phyloP scores from a whole-genome alignment of 2,888 invertebrate species.

The Eurois occulta region DNA sequence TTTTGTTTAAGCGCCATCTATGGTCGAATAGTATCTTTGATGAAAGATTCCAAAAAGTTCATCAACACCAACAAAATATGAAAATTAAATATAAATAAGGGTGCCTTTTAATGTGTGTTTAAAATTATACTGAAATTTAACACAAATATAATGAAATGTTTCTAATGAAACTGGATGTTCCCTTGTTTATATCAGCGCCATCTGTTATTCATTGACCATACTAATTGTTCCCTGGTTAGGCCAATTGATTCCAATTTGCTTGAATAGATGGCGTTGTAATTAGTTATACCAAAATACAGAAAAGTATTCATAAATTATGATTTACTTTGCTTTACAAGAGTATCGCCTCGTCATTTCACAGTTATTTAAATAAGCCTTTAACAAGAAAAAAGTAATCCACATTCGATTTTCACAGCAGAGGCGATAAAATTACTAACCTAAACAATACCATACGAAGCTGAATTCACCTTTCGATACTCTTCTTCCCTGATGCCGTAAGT shows the following conservation, averaged over 20 bases:
- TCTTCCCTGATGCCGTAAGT: constrained; percentile 84
- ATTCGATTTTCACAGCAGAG: neutral
- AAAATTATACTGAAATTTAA: neutral
- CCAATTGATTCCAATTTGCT: fast-evolving
- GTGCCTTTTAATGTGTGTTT: neutral
- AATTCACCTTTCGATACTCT: constrained; percentile 86
- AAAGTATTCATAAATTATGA: too few species aligned
- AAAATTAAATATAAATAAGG: too few species aligned
- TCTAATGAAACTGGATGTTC: fast-evolving
- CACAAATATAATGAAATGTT: neutral
- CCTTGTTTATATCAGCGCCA: neutral
- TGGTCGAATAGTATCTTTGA: neutral
- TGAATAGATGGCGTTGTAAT: constrained; percentile 24
- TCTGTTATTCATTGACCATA: neutral
- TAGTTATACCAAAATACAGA: neutral
- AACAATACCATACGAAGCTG: constrained; percentile 68
- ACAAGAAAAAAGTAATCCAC: neutral
- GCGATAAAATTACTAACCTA: constrained; percentile 74
- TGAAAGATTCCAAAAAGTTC: neutral
- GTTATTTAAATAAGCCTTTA: neutral
- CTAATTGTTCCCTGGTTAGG: neutral
- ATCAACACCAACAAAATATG: neutral
- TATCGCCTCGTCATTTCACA: neutral
- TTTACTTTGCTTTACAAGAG: neutral
- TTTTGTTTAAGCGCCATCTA: constrained; percentile 30